Conservation (phyloP, 2,797 vertebrate genomes). For the Masticophis lateralis region DNA sequence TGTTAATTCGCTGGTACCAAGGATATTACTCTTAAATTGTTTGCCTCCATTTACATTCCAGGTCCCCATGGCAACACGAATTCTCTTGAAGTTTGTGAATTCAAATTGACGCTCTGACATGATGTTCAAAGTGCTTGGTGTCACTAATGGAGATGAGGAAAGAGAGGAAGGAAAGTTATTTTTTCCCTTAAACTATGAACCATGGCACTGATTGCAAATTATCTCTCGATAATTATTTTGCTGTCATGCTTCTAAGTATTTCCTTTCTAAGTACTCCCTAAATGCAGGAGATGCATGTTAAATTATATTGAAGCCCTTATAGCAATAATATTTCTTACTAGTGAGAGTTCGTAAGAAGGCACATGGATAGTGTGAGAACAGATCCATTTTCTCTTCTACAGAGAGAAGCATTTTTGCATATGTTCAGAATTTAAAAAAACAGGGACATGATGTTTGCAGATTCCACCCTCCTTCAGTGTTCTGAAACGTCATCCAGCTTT, state of each 20-base stretch:
- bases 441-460: background rate
- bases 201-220: background rate
- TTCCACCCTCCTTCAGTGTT: background rate
- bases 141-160: slow-evolving; percentile 59
- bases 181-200: background rate
- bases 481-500: background rate
- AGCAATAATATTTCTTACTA: background rate
- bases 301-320: background rate
- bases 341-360: background rate
- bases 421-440: background rate
- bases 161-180: background rate
- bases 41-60: slow-evolving; percentile 81
- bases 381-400: background rate
- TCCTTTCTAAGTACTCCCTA: slow-evolving; percentile 3
- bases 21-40: slow-evolving; percentile 77
- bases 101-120: slow-evolving; percentile 78
- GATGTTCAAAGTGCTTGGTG: slow-evolving; percentile 73
- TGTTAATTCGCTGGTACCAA: slow-evolving; percentile 71
- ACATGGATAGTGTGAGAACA: background rate
- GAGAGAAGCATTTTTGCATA: background rate
- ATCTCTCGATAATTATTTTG: slow-evolving; percentile 20
- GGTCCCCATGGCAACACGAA: slow-evolving; percentile 73
- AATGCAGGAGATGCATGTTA: background rate
- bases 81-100: slow-evolving; percentile 73
- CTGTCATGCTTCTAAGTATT: slow-evolving; percentile 9